Percentiles rank a stretch among this genome's conserved stretches.
phyloP scores from a whole-genome alignment of 2,888 invertebrate species.

The Peribatodes rhomboidaria region DNA sequence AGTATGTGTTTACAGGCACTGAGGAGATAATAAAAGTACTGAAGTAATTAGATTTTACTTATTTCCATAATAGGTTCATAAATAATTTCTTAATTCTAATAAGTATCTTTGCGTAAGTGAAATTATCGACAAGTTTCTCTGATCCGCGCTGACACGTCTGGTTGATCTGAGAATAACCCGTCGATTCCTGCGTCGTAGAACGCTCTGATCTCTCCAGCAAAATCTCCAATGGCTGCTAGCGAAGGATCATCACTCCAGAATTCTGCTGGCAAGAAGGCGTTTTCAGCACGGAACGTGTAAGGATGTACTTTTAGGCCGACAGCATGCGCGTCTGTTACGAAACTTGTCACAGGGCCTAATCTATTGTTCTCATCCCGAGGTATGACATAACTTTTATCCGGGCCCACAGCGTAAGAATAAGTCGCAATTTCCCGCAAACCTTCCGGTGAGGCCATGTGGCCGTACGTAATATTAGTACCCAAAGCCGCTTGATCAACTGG shows the following conservation, averaged over 20 bases:
- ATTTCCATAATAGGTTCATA: no score
- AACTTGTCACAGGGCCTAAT: constrained; percentile 67
- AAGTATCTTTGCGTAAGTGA: no score
- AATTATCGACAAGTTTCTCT: constrained; percentile 51
- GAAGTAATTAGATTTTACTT: no score
- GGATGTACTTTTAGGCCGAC: constrained; percentile 79
- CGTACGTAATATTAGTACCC: constrained; percentile 70
- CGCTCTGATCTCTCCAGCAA: constrained; percentile 66
- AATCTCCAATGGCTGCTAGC: constrained; percentile 64
- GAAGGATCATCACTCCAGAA: constrained; percentile 62
- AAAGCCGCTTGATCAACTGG: constrained; percentile 69
- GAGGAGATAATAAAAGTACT: no score
- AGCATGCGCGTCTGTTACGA: constrained; percentile 71
- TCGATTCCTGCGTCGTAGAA: constrained; percentile 75
- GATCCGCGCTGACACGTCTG: constrained; percentile 67
- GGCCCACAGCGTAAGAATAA: constrained; percentile 77
- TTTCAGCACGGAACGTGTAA: constrained; percentile 78
- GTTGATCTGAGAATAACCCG: constrained; percentile 77
- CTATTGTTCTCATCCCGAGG: constrained; percentile 64
- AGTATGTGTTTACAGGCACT: no score
- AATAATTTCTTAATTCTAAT: no score
- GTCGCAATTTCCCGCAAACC: constrained; percentile 73
- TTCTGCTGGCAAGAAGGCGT: constrained; percentile 70
- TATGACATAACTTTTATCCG: constrained; percentile 75
- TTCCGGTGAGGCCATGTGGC: constrained; percentile 73